Conservation (phyloP, 2,888 invertebrate genomes). For the Leistus spinibarbis region DNA sequence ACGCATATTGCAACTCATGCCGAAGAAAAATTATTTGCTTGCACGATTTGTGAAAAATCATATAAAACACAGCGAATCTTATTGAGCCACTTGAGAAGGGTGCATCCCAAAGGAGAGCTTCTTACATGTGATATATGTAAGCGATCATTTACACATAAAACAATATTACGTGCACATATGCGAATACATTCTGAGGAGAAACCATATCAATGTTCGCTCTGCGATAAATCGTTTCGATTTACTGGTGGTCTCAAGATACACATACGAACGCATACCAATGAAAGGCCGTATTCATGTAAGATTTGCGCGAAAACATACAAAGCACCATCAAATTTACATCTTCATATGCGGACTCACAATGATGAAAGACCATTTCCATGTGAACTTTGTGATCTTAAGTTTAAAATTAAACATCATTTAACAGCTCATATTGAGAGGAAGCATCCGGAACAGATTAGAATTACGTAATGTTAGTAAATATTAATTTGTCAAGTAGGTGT, state of each 20-base stretch:
- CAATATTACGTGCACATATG: neutral
- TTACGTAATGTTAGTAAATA: no score
- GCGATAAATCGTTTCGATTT: neutral
- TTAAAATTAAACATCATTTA: neutral
- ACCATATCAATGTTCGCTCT: neutral
- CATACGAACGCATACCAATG: neutral
- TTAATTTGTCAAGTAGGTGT: no score
- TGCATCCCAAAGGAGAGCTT: neutral
- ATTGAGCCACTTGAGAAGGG: neutral
- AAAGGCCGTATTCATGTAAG: neutral
- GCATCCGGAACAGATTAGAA: no score
- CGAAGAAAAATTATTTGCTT: neutral
- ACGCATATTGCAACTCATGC: neutral
- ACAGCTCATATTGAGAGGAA: neutral
- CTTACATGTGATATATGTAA: neutral
- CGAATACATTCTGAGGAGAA: neutral
- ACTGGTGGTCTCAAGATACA: neutral
- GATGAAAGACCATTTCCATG: neutral
- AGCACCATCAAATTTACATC: neutral
- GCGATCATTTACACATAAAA: neutral
- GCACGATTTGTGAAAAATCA: neutral
- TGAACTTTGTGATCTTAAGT: neutral
- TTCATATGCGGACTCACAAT: neutral
- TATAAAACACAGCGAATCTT: neutral
- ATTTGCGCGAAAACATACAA: neutral